Percentiles rank a stretch among this genome's conserved stretches.
These are phyloP conservation scores for Picathartes gymnocephalus DNA, from an alignment of 2,113 vertebrate genomes.

Conservation along the genomic window DNA sequence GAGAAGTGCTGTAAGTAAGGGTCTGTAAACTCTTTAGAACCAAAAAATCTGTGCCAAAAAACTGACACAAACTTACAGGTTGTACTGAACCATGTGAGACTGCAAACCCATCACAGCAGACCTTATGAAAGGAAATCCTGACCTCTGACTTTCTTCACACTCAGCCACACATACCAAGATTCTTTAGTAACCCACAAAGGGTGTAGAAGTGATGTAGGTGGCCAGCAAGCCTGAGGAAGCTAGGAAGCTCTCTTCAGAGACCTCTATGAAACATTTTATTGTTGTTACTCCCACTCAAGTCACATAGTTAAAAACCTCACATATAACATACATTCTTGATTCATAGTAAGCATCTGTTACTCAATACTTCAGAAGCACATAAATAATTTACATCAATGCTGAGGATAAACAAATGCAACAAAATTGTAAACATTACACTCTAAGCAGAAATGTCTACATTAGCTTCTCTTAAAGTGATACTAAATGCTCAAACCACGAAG, in stretches of 20 bases:
- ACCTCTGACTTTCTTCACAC: neutral
- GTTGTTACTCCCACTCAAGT: neutral
- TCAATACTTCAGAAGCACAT: neutral
- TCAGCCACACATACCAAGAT: neutral
- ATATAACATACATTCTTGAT: neutral
- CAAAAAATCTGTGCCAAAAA: neutral
- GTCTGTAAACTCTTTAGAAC: neutral
- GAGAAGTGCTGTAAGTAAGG: neutral
- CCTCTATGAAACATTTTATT: neutral
- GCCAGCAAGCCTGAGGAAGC: neutral
- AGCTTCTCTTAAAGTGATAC: neutral
- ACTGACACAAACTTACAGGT: neutral
- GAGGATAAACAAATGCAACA: neutral
- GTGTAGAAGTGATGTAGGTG: neutral
- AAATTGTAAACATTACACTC: neutral
- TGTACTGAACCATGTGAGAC: neutral
- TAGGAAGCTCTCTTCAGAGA: neutral
- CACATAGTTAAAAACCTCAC: neutral
- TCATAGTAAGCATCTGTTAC: neutral
- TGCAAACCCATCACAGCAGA: neutral
- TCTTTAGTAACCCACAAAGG: neutral
- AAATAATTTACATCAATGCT: neutral
- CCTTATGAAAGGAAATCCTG: neutral
- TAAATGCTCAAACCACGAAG: neutral
- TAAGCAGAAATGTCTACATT: neutral